Evolutionary conservation across 35 echinoderm and acorn worm genomes (phyloP), one percentile per base, ranked within the genome.

Genomic region (Eucidaris tribuloides): DNA sequence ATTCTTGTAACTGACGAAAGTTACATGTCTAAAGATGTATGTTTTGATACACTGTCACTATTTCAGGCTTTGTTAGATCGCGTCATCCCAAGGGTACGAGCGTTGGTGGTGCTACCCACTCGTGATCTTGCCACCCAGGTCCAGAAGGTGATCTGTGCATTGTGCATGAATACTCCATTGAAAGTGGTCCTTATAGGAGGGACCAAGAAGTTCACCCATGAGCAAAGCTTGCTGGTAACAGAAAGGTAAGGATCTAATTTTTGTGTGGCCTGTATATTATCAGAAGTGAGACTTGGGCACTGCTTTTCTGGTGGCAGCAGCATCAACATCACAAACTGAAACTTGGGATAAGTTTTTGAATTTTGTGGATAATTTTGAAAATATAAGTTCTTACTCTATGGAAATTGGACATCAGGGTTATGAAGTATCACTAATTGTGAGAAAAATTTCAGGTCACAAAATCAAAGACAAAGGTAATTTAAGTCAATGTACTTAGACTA

Each of bases 81-180:
- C 7, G 72, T 93, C 4, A 71, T 92, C 0, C 82, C 76, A 15
- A 74, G 62, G 13, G 72, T 93, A 20, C 62, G 94, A 42, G 94
- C 94, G 9, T 79, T 97, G 54, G 81, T 89, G 7, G 94, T 97
- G 22, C 71, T 97, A 44, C 94, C 94, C 45, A 97, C 94, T 32
- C 92, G 83, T 23, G 89, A 97, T 62, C 86, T 97, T 0, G 94
- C 94, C 1, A 77, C 59, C 45, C 94, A 97, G 56, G 90, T 97
- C 5, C 79, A 89, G 34, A 80, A 85, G 56, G 90, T 97, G 46
- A 90, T 97, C 64, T 45, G 58, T 2, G 17, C 49, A 7, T 57
- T 89, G 42, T 89, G 90, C 43, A 83, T 87, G 45, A 74, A 46
- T 27, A 85, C 90, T 14, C 37, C 58, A 36, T 71, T 97, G 0